phyloP scores from a whole-genome alignment of 1,140 invertebrate genomes.

The Nixonia krombeini region DNA sequence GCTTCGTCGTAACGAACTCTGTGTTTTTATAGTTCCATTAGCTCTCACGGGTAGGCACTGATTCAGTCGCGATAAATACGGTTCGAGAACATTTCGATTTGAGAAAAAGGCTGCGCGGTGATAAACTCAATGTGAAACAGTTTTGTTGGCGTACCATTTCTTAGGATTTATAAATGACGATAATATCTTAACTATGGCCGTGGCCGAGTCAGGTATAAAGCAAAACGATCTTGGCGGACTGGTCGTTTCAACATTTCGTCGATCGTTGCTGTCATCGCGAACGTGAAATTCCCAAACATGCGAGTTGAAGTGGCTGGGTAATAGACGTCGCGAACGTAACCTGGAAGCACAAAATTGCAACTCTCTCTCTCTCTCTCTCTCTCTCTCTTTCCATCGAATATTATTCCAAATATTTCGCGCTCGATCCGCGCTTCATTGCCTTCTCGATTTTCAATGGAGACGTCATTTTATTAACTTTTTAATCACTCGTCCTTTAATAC shows the following conservation, averaged over 20 bases:
- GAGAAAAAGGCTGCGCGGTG: no score
- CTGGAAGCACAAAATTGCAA: conserved; percentile 12
- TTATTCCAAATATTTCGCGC: no score
- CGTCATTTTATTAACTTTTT: no score
- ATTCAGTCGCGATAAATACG: no score
- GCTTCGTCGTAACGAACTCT: no score
- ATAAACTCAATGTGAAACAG: neutral
- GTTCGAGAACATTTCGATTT: no score
- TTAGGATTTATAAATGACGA: conserved; percentile 15
- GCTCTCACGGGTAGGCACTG: no score
- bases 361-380: neutral
- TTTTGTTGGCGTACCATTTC: conserved; percentile 1
- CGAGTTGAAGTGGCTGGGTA: conserved; percentile 34
- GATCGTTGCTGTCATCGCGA: conserved; percentile 25
- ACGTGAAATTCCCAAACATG: conserved; percentile 29
- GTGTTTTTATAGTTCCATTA: no score
- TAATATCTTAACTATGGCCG: conserved; percentile 24
- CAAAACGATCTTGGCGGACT: conserved; percentile 10
- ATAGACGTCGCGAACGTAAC: conserved; percentile 29
- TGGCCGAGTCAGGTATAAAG: conserved; percentile 5
- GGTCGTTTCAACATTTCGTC: conserved; percentile 38
- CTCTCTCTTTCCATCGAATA: no score
- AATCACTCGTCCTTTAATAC: no score
- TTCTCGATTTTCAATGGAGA: no score
- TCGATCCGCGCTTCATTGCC: no score